These are phyloP conservation scores for Corythoichthys haematopterus DNA, from an alignment of 2,113 vertebrate genomes.

Conservation along the genomic window DNA sequence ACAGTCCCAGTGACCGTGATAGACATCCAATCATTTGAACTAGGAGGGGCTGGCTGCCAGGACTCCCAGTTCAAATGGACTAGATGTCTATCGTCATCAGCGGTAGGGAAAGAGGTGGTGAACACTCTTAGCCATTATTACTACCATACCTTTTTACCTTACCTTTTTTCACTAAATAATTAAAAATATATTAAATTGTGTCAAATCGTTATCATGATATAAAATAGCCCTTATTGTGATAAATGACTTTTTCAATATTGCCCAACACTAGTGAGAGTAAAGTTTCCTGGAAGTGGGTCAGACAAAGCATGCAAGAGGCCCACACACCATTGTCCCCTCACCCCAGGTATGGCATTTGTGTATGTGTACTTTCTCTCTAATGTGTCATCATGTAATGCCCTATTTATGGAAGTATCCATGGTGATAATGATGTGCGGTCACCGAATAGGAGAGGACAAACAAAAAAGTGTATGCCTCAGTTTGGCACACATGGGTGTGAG, in stretches of 20 bases:
- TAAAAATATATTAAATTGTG: too few relatives aligned
- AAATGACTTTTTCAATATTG: conserved; percentile 1
- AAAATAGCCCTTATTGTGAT: too few relatives aligned
- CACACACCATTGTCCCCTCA: conserved; percentile 22
- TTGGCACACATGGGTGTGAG: conserved; percentile 32
- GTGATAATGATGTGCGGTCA: conserved; percentile 52
- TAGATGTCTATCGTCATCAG: too few relatives aligned
- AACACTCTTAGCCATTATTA: too few relatives aligned
- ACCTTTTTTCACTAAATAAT: too few relatives aligned
- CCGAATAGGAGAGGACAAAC: conserved; percentile 30
- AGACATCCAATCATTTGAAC: too few relatives aligned
- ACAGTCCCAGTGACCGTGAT: too few relatives aligned
- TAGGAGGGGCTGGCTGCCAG: too few relatives aligned
- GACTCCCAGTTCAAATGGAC: too few relatives aligned
- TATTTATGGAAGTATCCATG: conserved; percentile 62
- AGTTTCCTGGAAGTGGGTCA: conserved; percentile 42
- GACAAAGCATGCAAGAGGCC: conserved; percentile 21
- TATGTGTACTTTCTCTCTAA: conserved; percentile 18
- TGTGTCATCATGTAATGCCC: conserved; percentile 42
- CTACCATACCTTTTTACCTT: too few relatives aligned
- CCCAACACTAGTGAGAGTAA: conserved; percentile 19
- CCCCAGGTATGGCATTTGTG: conserved; percentile 21
- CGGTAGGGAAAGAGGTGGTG: too few relatives aligned
- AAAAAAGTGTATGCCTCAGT: conserved; percentile 24
- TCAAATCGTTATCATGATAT: too few relatives aligned